Evolutionary conservation across 2,888 invertebrate species (phyloP).

Genomic region (Allygus modestus): DNA sequence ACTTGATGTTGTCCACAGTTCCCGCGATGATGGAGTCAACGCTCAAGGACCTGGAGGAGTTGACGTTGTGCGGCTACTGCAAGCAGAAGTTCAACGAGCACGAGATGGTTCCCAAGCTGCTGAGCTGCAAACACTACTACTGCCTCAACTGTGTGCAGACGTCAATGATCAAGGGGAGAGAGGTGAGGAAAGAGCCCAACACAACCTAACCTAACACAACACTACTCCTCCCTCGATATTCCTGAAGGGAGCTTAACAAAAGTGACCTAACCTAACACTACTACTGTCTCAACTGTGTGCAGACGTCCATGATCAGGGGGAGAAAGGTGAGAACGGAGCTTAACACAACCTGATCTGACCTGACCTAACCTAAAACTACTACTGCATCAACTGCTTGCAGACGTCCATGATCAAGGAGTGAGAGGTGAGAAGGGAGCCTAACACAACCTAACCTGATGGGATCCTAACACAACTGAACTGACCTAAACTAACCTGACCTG

Average conservation of each 20-base stretch:
- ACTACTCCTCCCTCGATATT: too few species aligned
- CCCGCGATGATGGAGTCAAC: constrained; percentile 71
- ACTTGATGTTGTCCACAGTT: too few species aligned
- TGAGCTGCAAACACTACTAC: constrained; percentile 87
- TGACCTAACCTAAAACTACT: constrained; percentile 76
- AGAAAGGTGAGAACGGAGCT: constrained; percentile 31
- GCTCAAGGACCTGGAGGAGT: constrained; percentile 80
- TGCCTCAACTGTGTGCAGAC: constrained; percentile 86
- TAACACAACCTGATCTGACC: too few species aligned
- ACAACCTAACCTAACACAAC: too few species aligned
- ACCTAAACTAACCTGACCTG: too few species aligned
- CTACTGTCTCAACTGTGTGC: constrained; percentile 86
- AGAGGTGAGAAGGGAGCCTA: constrained; percentile 37
- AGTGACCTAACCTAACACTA: too few species aligned
- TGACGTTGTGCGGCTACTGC: constrained; percentile 86
- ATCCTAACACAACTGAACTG: too few species aligned
- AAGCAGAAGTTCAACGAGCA: constrained; percentile 85
- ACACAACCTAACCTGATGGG: too few species aligned
- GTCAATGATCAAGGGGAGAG: constrained; percentile 80
- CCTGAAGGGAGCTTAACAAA: too few species aligned
- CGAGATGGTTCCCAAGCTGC: constrained; percentile 84
- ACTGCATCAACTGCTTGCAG: constrained; percentile 86
- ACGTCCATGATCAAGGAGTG: constrained; percentile 81
- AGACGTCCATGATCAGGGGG: constrained; percentile 82
- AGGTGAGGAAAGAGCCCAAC: constrained; percentile 2